Conservation (phyloP, 2,888 invertebrate species). For the Hedychridium roseum region DNA sequence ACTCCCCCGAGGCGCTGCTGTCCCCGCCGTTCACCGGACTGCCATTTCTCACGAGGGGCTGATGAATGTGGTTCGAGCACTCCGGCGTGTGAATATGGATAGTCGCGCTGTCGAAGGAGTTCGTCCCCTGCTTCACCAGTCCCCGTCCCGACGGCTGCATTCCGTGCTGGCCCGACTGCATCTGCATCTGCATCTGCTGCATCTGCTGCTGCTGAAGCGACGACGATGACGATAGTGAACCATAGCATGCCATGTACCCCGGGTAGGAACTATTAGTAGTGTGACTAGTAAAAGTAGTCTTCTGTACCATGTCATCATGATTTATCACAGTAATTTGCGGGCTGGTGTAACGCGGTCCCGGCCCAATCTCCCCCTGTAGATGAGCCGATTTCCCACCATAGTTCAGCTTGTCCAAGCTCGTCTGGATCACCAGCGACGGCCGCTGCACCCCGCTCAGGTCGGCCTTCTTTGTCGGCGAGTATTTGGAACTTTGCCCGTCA, state of each 20-base stretch:
- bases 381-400: conserved; percentile 58
- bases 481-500: conserved; percentile 65
- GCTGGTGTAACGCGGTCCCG: conserved; percentile 68
- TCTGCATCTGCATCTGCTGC: conserved; percentile 45
- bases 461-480: conserved; percentile 68
- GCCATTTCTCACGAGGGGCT: conserved; percentile 73
- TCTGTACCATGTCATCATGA: conserved; percentile 81
- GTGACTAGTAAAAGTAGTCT: conserved; percentile 61
- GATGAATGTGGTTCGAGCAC: conserved; percentile 77
- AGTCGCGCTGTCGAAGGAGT: conserved; percentile 76
- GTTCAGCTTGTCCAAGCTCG: conserved; percentile 74
- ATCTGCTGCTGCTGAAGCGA: conserved; percentile 15
- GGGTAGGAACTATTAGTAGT: conserved; percentile 60
- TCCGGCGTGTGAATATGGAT: conserved; percentile 86
- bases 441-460: conserved; percentile 66
- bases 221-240: conserved; percentile 41
- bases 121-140: conserved; percentile 66
- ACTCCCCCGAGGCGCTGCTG: conserved; percentile 72
- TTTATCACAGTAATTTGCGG: conserved; percentile 95
- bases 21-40: conserved; percentile 69
- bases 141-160: conserved; percentile 59
- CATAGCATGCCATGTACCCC: conserved; percentile 45
- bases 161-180: conserved; percentile 45
- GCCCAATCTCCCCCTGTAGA: conserved; percentile 64
- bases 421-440: conserved; percentile 79